A percentile compares a stretch with the other conserved stretches of the same genome.
Conservation (phyloP, 1,140 invertebrate genomes). For the Dysdera silvatica region DNA sequence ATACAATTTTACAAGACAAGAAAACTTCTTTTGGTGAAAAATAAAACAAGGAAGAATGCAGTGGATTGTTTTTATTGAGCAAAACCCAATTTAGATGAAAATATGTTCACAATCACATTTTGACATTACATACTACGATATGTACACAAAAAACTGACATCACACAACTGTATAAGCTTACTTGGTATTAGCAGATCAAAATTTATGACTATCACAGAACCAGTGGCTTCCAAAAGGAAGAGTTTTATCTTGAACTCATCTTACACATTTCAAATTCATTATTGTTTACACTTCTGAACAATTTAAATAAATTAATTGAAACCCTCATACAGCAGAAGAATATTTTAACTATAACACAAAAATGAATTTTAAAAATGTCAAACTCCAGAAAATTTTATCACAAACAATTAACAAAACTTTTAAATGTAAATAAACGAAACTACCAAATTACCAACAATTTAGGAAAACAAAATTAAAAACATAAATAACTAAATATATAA, state of each 20-base stretch:
- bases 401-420: slow-evolving; percentile 2
- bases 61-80: slow-evolving; percentile 29
- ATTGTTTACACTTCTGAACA: background rate
- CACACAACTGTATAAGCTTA: slow-evolving; percentile 11
- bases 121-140: slow-evolving; percentile 13
- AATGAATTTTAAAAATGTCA: background rate
- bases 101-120: slow-evolving; percentile 23
- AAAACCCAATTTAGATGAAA: slow-evolving; percentile 23
- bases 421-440: too few relatives aligned
- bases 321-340: background rate
- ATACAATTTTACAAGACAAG: too few relatives aligned
- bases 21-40: too few relatives aligned
- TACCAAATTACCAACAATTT: too few relatives aligned
- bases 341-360: background rate
- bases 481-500: too few relatives aligned
- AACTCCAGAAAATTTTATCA: background rate
- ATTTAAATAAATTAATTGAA: background rate
- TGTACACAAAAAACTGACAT: slow-evolving; percentile 14
- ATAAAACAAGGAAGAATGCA: too few relatives aligned
- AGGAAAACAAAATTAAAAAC: too few relatives aligned
- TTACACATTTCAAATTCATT: background rate
- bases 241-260: background rate
- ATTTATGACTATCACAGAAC: slow-evolving; percentile 28
- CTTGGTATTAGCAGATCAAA: slow-evolving; percentile 12
- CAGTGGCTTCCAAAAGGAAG: slow-evolving; percentile 14